Conservation (phyloP, 2,797 vertebrate species). For the Catharus ustulatus region DNA sequence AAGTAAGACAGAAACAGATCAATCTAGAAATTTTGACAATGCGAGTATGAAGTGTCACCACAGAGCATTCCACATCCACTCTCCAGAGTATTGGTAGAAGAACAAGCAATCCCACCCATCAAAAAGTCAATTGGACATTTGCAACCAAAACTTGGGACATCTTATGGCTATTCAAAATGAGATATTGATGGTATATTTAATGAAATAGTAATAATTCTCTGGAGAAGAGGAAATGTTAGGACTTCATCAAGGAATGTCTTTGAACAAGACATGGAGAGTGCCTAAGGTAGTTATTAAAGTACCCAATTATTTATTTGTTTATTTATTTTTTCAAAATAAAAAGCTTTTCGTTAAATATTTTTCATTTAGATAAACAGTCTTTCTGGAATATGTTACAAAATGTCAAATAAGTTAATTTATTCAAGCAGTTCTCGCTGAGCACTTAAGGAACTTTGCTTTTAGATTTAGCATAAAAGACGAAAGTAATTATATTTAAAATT, state of each 20-base stretch:
- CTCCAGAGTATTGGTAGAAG: neutral
- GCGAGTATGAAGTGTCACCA: neutral
- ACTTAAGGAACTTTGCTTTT: neutral
- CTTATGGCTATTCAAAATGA: neutral
- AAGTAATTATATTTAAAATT: neutral
- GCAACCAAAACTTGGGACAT: neutral
- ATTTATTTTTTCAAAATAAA: neutral
- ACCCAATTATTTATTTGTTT: neutral
- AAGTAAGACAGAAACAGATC: neutral
- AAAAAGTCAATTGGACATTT: neutral
- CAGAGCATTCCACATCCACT: neutral
- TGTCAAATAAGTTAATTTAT: neutral
- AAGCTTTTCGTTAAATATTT: neutral
- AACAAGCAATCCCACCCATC: neutral
- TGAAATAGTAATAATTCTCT: neutral
- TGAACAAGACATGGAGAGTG: neutral
- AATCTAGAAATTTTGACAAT: neutral
- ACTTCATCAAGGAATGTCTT: neutral
- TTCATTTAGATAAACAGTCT: neutral
- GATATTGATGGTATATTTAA: neutral
- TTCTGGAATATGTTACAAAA: neutral
- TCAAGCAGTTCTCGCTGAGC: neutral
- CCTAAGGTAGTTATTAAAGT: neutral
- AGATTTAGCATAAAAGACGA: neutral
- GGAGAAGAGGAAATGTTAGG: accelerated